These are phyloP conservation scores for Podabrus alpinus DNA, from an alignment of 2,888 invertebrate species.

Conservation along the genomic window DNA sequence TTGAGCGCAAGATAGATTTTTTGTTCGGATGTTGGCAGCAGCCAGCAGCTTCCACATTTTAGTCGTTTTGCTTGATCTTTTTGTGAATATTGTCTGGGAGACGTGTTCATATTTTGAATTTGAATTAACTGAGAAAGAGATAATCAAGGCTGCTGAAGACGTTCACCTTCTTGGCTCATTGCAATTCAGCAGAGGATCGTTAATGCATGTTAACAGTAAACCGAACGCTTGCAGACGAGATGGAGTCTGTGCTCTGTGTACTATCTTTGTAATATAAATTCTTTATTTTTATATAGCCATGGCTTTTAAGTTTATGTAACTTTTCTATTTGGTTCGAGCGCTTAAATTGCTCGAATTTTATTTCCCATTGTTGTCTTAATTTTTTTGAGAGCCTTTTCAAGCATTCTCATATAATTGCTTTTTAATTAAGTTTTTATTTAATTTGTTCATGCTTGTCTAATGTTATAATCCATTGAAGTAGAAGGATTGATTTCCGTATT, in stretches of 20 bases:
- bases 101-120: constrained; percentile 9
- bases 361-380: neutral
- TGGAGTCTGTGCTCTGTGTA: constrained; percentile 19
- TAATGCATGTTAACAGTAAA: constrained; percentile 26
- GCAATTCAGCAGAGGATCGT: constrained; percentile 23
- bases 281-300: neutral
- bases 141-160: constrained; percentile 29
- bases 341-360: neutral
- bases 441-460: neutral
- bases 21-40: constrained; percentile 15
- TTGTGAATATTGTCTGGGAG: constrained; percentile 1
- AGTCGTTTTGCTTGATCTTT: neutral
- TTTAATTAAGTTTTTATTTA: neutral
- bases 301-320: neutral
- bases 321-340: too few relatives aligned
- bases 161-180: constrained; percentile 30
- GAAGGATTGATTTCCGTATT: too few relatives aligned
- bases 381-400: neutral
- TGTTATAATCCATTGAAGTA: neutral
- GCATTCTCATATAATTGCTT: too few relatives aligned
- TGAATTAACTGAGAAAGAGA: neutral
- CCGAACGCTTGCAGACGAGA: constrained; percentile 22
- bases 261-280: neutral
- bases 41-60: neutral
- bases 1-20: constrained; percentile 28